phyloP scores from a whole-genome alignment of 2,113 vertebrate genomes.

The Charina bottae region DNA sequence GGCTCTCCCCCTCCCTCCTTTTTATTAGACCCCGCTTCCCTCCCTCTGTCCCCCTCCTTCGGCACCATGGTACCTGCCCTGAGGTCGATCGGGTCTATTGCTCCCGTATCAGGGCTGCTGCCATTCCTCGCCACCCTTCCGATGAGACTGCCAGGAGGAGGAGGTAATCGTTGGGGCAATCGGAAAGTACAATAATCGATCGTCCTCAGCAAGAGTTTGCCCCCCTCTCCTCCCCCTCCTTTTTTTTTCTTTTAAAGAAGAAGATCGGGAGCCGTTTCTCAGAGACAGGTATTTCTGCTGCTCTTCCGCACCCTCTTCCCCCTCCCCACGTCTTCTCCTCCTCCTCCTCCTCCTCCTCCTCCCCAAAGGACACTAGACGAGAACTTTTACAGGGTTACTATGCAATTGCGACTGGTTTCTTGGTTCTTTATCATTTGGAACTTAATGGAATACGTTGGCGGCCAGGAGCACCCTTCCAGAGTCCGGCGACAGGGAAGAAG shows the following conservation, averaged over 20 bases:
- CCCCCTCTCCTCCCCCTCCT: no score
- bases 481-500: conserved; percentile 93
- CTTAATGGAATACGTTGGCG: conserved; percentile 98
- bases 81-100: conserved; percentile 48
- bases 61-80: conserved; percentile 67
- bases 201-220: background rate
- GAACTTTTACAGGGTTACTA: conserved; percentile 95
- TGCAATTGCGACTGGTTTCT: conserved; percentile 99
- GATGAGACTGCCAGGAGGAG: conserved; percentile 57
- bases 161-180: conserved; percentile 49
- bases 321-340: conserved; percentile 60
- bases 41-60: background rate
- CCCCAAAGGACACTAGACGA: conserved; percentile 56
- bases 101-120: conserved; percentile 52
- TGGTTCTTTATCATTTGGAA: conserved; percentile 96
- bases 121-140: conserved; percentile 52
- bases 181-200: conserved; percentile 41
- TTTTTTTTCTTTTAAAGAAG: background rate
- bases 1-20: background rate
- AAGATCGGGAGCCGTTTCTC: background rate
- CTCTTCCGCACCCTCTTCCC: conserved; percentile 65
- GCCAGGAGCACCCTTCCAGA: conserved; percentile 89
- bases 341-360: conserved; percentile 58
- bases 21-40: background rate
- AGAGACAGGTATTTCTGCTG: conserved; percentile 59